Percentiles rank a stretch among this genome's conserved stretches.
These are phyloP conservation scores for Dissostichus mawsoni DNA, from an alignment of 2,113 vertebrate species.

Conservation along the genomic window DNA sequence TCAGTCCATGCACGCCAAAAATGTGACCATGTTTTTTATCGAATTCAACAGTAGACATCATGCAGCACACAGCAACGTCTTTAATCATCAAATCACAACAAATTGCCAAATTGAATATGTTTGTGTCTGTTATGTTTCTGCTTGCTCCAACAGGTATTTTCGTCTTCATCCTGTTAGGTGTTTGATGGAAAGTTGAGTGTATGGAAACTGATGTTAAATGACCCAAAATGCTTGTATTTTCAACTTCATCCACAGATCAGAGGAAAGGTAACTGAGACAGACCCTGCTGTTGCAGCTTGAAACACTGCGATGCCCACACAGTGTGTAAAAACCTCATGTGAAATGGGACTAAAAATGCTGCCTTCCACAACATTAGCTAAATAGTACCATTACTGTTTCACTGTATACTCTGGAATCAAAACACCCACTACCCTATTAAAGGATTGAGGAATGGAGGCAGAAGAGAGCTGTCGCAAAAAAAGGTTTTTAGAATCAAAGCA, in stretches of 20 bases:
- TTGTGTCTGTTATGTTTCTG: neutral
- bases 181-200: neutral
- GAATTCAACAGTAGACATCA: neutral
- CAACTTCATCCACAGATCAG: neutral
- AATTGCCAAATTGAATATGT: neutral
- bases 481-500: conserved; percentile 9
- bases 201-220: neutral
- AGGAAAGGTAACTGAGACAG: neutral
- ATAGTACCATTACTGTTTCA: conserved; percentile 27
- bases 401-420: conserved; percentile 7
- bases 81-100: neutral
- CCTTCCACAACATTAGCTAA: conserved; percentile 36
- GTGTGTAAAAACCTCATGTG: conserved; percentile 3
- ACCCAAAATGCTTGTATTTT: neutral
- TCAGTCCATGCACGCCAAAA: neutral
- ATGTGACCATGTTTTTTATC: neutral
- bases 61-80: neutral
- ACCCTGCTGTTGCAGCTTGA: conserved; percentile 24
- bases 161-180: neutral
- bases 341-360: conserved; percentile 15
- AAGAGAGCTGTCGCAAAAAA: conserved; percentile 1
- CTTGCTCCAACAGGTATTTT: neutral
- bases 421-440: conserved; percentile 9
- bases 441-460: conserved; percentile 1
- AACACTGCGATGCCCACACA: conserved; percentile 13